phyloP scores from a whole-genome alignment of 2,888 invertebrate genomes.

The Lithophane ornitopus region DNA sequence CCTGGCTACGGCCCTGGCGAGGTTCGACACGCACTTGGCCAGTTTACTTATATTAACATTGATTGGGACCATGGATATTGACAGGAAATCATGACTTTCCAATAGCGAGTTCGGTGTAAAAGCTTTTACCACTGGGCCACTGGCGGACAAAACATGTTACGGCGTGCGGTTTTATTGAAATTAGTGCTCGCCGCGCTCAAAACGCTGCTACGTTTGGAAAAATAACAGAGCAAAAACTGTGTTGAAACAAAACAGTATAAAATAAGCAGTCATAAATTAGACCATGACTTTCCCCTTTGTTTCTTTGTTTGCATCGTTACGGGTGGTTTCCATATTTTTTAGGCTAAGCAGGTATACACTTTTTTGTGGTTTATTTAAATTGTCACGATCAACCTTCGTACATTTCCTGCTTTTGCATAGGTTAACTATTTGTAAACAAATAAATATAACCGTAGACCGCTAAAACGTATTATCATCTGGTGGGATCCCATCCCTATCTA shows the following conservation, averaged over 20 bases:
- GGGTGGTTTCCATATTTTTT: not conserved
- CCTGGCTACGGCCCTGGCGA: no score
- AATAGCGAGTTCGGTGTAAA: conserved; percentile 9
- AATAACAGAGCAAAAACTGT: conserved; percentile 3
- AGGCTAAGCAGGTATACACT: not conserved
- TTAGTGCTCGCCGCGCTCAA: conserved; percentile 4
- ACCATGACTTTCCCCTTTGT: not conserved
- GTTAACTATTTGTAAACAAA: not conserved
- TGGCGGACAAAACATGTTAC: conserved; percentile 27
- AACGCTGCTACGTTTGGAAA: conserved; percentile 2
- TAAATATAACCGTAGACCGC: not conserved
- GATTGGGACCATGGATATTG: not conserved
- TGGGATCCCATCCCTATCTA: not conserved
- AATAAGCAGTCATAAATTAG: not conserved
- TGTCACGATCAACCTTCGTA: not conserved
- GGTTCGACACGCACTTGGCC: no score
- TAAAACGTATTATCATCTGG: not conserved
- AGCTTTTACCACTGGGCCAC: conserved; percentile 29
- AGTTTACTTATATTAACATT: no score
- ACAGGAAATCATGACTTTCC: conserved; percentile 4
- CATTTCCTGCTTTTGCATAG: not conserved
- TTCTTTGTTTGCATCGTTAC: not conserved
- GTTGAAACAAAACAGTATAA: conserved; percentile 4
- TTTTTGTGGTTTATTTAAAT: not conserved
- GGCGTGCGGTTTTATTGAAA: conserved; percentile 26